A percentile compares a stretch with the other conserved stretches of the same genome.
These are phyloP conservation scores for Trichogramma dendrolimi DNA, from an alignment of 2,888 invertebrate genomes.

Conservation along the genomic window DNA sequence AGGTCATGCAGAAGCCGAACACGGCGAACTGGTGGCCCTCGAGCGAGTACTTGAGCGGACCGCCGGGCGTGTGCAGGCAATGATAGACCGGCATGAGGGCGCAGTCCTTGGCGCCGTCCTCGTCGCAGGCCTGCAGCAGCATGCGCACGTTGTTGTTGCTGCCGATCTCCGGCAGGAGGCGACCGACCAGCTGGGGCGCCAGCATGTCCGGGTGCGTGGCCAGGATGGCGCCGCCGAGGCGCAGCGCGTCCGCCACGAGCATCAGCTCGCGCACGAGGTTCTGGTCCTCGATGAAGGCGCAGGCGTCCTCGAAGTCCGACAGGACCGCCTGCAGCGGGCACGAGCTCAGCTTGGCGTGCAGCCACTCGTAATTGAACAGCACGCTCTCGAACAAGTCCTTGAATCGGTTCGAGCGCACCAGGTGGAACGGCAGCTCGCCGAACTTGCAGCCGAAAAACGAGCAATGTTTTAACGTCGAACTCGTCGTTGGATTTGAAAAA, in stretches of 20 bases:
- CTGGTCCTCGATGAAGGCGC: constrained; percentile 73
- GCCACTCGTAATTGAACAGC: constrained; percentile 95
- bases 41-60: constrained; percentile 94
- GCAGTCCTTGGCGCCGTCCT: constrained; percentile 82
- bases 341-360: constrained; percentile 91
- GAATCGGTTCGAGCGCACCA: constrained; percentile 85
- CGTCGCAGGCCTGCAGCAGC: constrained; percentile 85
- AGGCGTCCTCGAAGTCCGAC: constrained; percentile 93
- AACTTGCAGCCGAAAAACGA: constrained; percentile 59
- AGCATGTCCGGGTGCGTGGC: constrained; percentile 92
- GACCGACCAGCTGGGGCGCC: constrained; percentile 87
- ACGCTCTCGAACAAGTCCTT: constrained; percentile 88
- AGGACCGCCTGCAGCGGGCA: constrained; percentile 93
- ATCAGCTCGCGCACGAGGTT: constrained; percentile 82
- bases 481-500: background rate
- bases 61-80: constrained; percentile 97
- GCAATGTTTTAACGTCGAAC: background rate
- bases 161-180: constrained; percentile 87
- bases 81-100: constrained; percentile 90
- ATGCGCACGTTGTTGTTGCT: constrained; percentile 77
- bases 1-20: constrained; percentile 84
- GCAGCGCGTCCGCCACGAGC: constrained; percentile 88
- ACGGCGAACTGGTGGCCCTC: constrained; percentile 98
- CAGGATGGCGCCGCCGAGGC: constrained; percentile 90
- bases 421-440: constrained; percentile 91